Conservation (phyloP, 2,113 vertebrate genomes). For the Lichenostomus cassidix region DNA sequence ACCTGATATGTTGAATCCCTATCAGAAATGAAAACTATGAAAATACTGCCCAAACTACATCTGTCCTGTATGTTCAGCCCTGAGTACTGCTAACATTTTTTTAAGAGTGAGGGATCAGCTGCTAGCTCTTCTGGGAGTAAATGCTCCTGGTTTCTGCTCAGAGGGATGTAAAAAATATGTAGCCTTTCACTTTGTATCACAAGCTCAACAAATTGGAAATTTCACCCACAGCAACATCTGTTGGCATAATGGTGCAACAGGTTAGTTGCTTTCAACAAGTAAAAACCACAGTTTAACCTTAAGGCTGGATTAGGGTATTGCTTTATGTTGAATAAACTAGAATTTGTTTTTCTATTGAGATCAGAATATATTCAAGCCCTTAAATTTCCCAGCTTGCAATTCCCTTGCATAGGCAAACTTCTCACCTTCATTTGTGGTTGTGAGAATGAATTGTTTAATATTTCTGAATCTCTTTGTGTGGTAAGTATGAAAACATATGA, state of each 20-base stretch:
- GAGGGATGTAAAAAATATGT: not conserved
- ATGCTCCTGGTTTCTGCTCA: not conserved
- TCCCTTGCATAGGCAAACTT: not conserved
- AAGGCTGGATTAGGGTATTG: not conserved
- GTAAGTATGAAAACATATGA: not conserved
- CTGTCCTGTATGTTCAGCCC: not conserved
- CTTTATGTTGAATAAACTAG: not conserved
- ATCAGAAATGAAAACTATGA: not conserved
- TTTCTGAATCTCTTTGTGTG: not conserved
- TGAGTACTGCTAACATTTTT: not conserved
- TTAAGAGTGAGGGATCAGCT: not conserved
- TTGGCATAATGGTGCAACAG: not conserved
- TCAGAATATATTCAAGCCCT: not conserved
- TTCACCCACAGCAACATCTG: not conserved
- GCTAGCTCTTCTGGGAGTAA: not conserved
- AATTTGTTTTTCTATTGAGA: not conserved
- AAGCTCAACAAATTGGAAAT: not conserved
- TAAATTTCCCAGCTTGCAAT: not conserved
- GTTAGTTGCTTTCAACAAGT: not conserved
- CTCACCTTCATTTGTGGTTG: not conserved
- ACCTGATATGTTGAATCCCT: not conserved
- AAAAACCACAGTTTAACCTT: not conserved
- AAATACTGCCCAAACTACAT: not conserved
- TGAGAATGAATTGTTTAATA: not conserved
- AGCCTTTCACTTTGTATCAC: not conserved